These are phyloP conservation scores for Chelonia mydas DNA, from an alignment of 2,797 vertebrate species.

Conservation along the genomic window DNA sequence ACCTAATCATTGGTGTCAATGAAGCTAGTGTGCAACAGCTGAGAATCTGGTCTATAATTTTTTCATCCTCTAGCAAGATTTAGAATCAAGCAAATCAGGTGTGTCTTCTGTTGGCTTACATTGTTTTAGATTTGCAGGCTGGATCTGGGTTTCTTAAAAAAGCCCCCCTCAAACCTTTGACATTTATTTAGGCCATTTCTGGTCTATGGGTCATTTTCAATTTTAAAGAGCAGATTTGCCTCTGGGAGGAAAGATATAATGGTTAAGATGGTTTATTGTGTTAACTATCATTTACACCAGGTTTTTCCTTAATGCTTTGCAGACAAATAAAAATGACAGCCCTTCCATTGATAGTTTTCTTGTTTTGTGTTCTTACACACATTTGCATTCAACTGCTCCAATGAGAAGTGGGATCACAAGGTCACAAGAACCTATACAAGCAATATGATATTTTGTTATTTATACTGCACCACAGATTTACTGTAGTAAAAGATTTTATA, in stretches of 20 bases:
- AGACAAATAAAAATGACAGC: slow-evolving; percentile 5
- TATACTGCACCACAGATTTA: slow-evolving; percentile 37
- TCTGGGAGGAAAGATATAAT: neutral
- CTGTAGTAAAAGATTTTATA: slow-evolving; percentile 6
- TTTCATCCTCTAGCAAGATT: neutral
- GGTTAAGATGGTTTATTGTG: neutral
- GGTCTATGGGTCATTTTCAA: neutral
- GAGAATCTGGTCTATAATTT: neutral
- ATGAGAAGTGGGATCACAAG: slow-evolving; percentile 56
- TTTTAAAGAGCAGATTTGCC: neutral
- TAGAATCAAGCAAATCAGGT: neutral
- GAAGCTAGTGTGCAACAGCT: slow-evolving; percentile 29
- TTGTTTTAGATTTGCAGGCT: neutral
- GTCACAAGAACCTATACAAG: slow-evolving; percentile 45
- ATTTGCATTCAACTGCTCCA: slow-evolving; percentile 20
- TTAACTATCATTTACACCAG: neutral
- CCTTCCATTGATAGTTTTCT: neutral
- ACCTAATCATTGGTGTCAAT: neutral
- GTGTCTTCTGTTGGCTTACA: neutral
- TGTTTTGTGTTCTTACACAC: slow-evolving; percentile 20
- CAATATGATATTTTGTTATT: slow-evolving; percentile 39
- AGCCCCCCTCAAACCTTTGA: neutral
- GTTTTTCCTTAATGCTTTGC: neutral
- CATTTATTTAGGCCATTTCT: neutral
- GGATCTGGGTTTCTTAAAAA: neutral